Evolutionary conservation across 2,888 invertebrate species (phyloP), one percentile per base, ranked within the genome.

Genomic region (Agrotis exclamationis): DNA sequence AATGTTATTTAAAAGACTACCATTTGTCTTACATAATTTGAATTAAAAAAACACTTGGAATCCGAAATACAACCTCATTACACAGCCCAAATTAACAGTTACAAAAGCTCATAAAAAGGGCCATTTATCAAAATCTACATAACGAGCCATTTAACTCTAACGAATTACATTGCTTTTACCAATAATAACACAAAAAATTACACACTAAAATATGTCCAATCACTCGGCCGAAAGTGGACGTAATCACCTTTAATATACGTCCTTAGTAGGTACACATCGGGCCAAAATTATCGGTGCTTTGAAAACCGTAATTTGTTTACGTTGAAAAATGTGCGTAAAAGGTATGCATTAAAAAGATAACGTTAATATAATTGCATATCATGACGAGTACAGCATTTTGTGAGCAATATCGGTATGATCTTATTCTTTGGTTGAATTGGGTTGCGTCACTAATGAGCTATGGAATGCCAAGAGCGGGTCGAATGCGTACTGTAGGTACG

Each of bases 201-300:
- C 85, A 90, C 84, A 89, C 87, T 80, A 89, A 92, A 93, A 93
- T 93, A 91, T 93, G 94, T 92, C 93, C 94, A 94, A 94, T 95
- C 93, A 94, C 90, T 80, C 84, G 87, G 64, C 77, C 88, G 79
- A 93, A 93, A 95, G 92, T 94, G 94, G 92, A 87, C 86, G 89
- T 93, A 94, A 95, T 93, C 87, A 92, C 88, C 88, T 91, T 91
- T 91, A 93, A 93, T 92, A 88, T 80, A 87, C 86, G 91, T 92
- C 91, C 91, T 92, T 91, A 89, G 88, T 39, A 39, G 11, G 39
- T 91, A 89, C 89, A 89, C 89, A 88, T 88, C 83, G 88, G 87
- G 82, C 86, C 86, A 89, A 94, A 93, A 93, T 93, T 93, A 92
- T 91, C 90, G 91, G 86, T 84, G 85, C 87, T 87, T 90, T 91